A percentile compares a stretch with the other conserved stretches of the same genome.
These are phyloP conservation scores for Drosophila dunni DNA, from an alignment of 1,140 invertebrate genomes.

Conservation along the genomic window DNA sequence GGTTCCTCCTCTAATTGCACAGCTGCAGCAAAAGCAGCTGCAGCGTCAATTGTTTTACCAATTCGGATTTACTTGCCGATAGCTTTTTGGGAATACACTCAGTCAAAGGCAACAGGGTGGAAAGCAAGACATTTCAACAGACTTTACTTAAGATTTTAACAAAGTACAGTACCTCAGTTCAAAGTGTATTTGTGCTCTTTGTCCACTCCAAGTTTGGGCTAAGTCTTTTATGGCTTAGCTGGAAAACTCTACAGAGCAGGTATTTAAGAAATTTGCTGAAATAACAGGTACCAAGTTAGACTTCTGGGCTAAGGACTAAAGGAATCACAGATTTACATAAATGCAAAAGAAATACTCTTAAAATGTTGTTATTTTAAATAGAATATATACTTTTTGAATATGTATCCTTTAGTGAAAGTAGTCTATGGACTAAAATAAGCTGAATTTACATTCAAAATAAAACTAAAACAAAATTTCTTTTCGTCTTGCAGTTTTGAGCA, in stretches of 20 bases:
- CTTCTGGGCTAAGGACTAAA: too few species aligned
- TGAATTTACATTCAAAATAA: too few species aligned
- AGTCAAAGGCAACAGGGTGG: not conserved
- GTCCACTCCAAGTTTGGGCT: not conserved
- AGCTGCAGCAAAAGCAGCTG: slow-evolving; percentile 60
- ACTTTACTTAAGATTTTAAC: not conserved
- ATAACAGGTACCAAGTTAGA: slow-evolving; percentile 8
- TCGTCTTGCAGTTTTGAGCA: slow-evolving; percentile 89
- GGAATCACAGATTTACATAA: too few species aligned
- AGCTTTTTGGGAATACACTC: slow-evolving; percentile 46
- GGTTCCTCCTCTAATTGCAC: slow-evolving; percentile 42
- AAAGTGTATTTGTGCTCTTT: slow-evolving; percentile 6
- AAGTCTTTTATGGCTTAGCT: not conserved
- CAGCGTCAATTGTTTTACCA: slow-evolving; percentile 59
- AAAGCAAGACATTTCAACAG: not conserved
- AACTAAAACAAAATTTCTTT: not conserved
- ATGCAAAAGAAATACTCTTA: not conserved
- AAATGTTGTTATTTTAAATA: too few species aligned
- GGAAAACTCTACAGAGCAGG: slow-evolving; percentile 1
- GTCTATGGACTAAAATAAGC: too few species aligned
- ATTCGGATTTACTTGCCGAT: slow-evolving; percentile 26
- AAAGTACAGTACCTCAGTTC: not conserved
- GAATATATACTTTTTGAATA: too few species aligned
- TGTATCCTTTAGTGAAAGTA: too few species aligned
- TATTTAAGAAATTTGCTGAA: not conserved